Evolutionary conservation across 1,140 invertebrate species (phyloP), one percentile per base, ranked within the genome.

Genomic region (Dolichoris vasculosae): DNA sequence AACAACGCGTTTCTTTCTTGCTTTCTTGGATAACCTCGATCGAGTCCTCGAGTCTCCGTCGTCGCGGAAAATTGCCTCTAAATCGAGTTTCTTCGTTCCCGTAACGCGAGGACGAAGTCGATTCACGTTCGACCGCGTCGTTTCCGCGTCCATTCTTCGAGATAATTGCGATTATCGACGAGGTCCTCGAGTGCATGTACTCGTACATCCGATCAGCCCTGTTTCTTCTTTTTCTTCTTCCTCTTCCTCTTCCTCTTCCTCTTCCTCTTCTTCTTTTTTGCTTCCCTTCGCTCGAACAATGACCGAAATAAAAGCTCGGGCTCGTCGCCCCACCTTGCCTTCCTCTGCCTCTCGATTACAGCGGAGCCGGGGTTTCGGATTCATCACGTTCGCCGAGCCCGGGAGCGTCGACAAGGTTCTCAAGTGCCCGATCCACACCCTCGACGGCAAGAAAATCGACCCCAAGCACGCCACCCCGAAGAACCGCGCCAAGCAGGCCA

Each of bases 391-490:
- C 94, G 96, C 97, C 90, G 97, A 98, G 92, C 96, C 97, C 55
- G 95, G 96, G 86, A 97, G 96, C 90, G 97, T 98, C 82, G 97
- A 98, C 92, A 97, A 97, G 93, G 97, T 98, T 78, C 95, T 98
- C 77, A 96, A 96, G 92, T 96, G 97, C 88, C 97, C 97, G 80
- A 97, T 98, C 86, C 97, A 98, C 94, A 97, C 97, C 82, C 94
- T 99, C 85, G 98, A 98, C 92, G 97, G 97, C 84, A 98, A 98
- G 94, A 98, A 98, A 94, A 98, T 98, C 90, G 97, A 98, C 92
- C 97, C 97, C 35, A 98, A 98, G 90, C 97, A 98, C 94, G 97
- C 97, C 79, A 98, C 97, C 55, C 97, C 97, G 79, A 98, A 98
- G 92, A 97, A 97, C 88, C 95, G 97, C n/a, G 96, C 96, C 46